Conservation (phyloP, 2,888 invertebrate species). For the Rapana venosa region DNA sequence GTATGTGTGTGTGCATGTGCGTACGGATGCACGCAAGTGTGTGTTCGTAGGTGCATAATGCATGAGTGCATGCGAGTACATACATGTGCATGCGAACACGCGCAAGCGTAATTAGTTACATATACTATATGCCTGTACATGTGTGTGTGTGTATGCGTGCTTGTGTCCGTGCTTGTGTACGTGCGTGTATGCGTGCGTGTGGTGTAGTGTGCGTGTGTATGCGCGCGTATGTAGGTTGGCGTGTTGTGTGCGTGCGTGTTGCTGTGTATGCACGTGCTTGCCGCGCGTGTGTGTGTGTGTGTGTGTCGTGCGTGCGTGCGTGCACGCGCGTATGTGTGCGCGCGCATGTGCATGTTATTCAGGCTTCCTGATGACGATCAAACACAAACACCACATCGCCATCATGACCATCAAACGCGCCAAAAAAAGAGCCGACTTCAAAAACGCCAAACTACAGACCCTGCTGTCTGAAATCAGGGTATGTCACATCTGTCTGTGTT, state of each 20-base stretch:
- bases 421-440: constrained; percentile 62
- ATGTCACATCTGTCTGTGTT: constrained; percentile 25
- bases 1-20: neutral
- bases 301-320: neutral
- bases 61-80: too few species aligned
- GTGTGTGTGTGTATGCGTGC: too few species aligned
- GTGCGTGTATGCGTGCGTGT: too few species aligned
- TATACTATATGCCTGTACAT: too few species aligned
- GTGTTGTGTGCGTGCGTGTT: too few species aligned
- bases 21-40: too few species aligned
- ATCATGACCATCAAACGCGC: constrained; percentile 63
- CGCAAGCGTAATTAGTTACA: too few species aligned
- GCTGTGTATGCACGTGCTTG: too few species aligned
- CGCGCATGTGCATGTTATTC: neutral
- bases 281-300: neutral
- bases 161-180: too few species aligned
- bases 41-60: too few species aligned
- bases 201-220: too few species aligned
- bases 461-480: constrained; percentile 62
- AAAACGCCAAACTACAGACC: constrained; percentile 61
- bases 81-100: neutral
- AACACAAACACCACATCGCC: constrained; percentile 67
- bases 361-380: constrained; percentile 68
- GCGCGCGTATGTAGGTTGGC: too few species aligned
- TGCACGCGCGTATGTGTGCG: neutral